Percentiles rank a stretch among this genome's conserved stretches.
phyloP scores from a whole-genome alignment of 92 coral and sea anemone genomes.

The Palythoa grandiflora region DNA sequence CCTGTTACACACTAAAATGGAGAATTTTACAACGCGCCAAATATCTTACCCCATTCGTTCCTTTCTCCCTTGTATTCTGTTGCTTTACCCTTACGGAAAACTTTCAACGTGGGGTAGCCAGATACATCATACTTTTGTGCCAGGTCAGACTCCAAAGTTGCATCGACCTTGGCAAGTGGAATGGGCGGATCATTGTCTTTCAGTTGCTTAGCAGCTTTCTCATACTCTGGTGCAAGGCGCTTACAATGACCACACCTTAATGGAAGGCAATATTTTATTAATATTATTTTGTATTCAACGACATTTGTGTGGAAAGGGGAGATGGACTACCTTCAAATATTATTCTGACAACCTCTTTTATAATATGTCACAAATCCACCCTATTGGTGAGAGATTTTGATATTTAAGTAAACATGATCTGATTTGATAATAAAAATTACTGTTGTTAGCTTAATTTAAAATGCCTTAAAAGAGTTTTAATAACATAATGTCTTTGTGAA shows the following conservation, averaged over 20 bases:
- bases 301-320: too few species aligned
- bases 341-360: too few species aligned
- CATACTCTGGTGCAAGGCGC: slow-evolving; percentile 94
- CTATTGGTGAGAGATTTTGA: too few species aligned
- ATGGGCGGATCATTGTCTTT: slow-evolving; percentile 94
- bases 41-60: slow-evolving; percentile 80
- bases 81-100: slow-evolving; percentile 95
- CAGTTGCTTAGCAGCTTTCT: slow-evolving; percentile 93
- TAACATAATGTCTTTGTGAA: too few species aligned
- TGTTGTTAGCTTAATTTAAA: too few species aligned
- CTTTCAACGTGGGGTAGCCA: slow-evolving; percentile 93
- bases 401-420: too few species aligned
- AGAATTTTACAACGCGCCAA: neutral
- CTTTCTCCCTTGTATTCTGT: slow-evolving; percentile 92
- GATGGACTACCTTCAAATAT: too few species aligned
- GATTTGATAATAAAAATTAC: too few species aligned
- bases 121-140: slow-evolving; percentile 80
- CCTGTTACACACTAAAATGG: neutral
- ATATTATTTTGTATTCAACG: too few species aligned
- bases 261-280: too few species aligned
- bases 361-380: too few species aligned
- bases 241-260: slow-evolving; percentile 99
- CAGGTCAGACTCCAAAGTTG: slow-evolving; percentile 79
- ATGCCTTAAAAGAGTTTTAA: too few species aligned
- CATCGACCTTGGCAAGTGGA: slow-evolving; percentile 93